Evolutionary conservation across 2,888 invertebrate genomes (phyloP), one percentile per base, ranked within the genome.

Genomic region (Melinaea marsaeus): DNA sequence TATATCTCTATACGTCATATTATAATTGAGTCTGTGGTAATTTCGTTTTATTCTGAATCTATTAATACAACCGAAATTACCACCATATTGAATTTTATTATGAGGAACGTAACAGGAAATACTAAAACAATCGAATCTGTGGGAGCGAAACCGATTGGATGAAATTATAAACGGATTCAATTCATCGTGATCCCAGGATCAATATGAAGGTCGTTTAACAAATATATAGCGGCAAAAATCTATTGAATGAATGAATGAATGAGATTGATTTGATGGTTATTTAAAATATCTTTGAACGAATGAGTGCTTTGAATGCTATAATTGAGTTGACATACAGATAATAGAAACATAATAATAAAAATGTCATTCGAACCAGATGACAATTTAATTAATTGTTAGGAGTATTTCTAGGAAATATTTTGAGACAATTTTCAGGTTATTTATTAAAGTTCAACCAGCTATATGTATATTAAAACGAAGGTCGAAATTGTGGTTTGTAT

Each of bases 391-490:
- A 11, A 42, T 22, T 9, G 9, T 7, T 7, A 37, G 7, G 37
- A 37, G 22, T 22, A 37, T 42, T 9, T 9, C 42, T 42, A 42
- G 42, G 42, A 9, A 42, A 42, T 42, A 3, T 6, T 42, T 5
- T 7, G 3, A 42, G 42, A 9, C 11, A 42, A 42, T 42, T 3
- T 77, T 74, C 75, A 72, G 69, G 68, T 72, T 72, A 74, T 66
- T 65, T 74, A 72, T 68, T 75, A 72, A 69, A 69, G 70, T 72
- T 71, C 69, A 64, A 66, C 51, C 68, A 57, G 56, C 32, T 60
- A 54, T 22, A 69, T 64, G 55, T 57, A 64, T 61, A 60, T 68
- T 59, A 74, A 71, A 76, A 32, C 61, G 73, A 78, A 80, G 79
- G 78, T 74, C 72, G 63, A 57, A 58, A 13, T 70, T 66, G 69